These are phyloP conservation scores for Cerceris rybyensis DNA, from an alignment of 2,888 invertebrate genomes.

Conservation along the genomic window DNA sequence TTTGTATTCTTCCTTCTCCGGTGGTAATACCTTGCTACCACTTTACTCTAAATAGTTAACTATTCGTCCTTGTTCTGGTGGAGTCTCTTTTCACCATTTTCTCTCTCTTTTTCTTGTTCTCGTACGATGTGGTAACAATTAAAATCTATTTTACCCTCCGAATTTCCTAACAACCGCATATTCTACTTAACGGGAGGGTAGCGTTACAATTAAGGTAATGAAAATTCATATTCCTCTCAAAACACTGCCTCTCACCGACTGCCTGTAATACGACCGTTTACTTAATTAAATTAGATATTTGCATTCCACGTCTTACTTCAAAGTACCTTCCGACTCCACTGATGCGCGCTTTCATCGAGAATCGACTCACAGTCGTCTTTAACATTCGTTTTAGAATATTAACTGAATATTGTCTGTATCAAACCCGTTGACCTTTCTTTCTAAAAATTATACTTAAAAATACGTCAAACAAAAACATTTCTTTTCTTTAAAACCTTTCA, in stretches of 20 bases:
- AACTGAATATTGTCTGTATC: no score
- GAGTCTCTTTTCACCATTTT: no score
- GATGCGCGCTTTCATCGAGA: not conserved
- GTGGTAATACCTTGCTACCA: not conserved
- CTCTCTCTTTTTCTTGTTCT: no score
- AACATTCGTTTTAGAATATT: no score
- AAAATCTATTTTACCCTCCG: conserved; percentile 3
- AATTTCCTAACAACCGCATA: not conserved
- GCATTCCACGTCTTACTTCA: not conserved
- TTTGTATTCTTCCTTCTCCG: not conserved
- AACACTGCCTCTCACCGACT: not conserved
- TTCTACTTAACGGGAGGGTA: not conserved
- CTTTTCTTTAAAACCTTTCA: no score
- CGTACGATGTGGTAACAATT: conserved; percentile 1
- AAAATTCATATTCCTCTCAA: not conserved
- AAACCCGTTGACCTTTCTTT: no score
- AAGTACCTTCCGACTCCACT: not conserved
- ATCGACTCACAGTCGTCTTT: not conserved
- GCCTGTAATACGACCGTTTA: not conserved
- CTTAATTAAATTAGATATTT: not conserved
- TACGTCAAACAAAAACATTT: no score
- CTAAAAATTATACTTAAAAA: no score
- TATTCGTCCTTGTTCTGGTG: not conserved
- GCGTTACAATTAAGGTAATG: not conserved
- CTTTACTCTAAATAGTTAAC: not conserved